Evolutionary conservation across 1,140 invertebrate species (phyloP), one percentile per base, ranked within the genome.

Genomic region (Atta texana): DNA sequence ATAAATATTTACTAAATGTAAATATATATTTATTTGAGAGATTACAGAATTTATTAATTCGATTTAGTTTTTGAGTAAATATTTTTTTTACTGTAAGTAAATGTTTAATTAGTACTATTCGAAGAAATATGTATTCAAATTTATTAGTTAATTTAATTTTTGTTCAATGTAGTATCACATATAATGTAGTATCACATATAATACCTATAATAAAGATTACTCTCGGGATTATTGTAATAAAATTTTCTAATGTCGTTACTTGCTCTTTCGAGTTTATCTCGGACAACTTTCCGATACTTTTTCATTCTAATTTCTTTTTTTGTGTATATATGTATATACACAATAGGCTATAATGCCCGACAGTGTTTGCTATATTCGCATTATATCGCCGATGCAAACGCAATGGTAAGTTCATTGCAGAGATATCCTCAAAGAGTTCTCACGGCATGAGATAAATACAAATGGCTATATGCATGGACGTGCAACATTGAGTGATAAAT

Each of bases 381-480:
- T 63, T 84, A 55, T 53, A 44, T 66, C 24, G 24, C 66, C 44
- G n/a, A 68, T 63, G 57, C 66, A 34, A 49, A 12, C 55, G 31
- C 39, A 8, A 53, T 49, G 68, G 7, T 5, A 34, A 85, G 63
- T 68, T 57, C 12, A 28, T 77, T 34, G 24, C 21, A 34, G 39
- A 63, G n/a, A 44, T 28, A 85, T 55, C 55, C 63, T 88, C 81
- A 84, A 88, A 71, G 72, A 59, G 18, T 72, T 12, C 53, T 53
- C 64, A 49, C 39, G 61, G 10, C 12, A 63, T 18, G 76, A 88
- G 88, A 91, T 91, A 91, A 92, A 91, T 90, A 91, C 78, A 87
- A 89, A 91, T 85, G 68, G 28, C 61, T 69, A 1, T 39, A 75
- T 74, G 77, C 63, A 82, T 82, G n/a, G 55, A 34, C 53, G 68